A percentile compares a stretch with the other conserved stretches of the same genome.
Conservation (phyloP, 2,113 vertebrate species). For the Psittacara wagleri region DNA sequence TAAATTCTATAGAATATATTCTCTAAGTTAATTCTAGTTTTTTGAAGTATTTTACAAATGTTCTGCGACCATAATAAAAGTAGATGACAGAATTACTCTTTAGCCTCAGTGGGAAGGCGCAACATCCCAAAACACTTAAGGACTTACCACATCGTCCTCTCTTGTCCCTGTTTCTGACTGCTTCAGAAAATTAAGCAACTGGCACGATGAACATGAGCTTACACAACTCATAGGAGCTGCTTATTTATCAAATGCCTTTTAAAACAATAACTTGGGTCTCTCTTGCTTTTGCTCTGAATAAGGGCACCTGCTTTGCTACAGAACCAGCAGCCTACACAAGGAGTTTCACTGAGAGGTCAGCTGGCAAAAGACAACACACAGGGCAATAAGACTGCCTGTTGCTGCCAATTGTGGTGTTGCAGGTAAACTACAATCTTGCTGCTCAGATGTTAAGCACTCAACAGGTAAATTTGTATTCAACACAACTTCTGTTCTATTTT, state of each 20-base stretch:
- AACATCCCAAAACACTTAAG: not conserved
- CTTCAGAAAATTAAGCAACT: not conserved
- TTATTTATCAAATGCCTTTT: not conserved
- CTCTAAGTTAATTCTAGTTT: slow-evolving; percentile 49
- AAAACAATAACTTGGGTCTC: not conserved
- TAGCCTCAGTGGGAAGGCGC: not conserved
- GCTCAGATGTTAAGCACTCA: not conserved
- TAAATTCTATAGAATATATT: slow-evolving; percentile 62
- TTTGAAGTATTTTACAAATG: slow-evolving; percentile 43
- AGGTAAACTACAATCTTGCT: not conserved
- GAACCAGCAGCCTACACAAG: not conserved
- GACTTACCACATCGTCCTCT: not conserved
- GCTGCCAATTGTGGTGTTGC: not conserved
- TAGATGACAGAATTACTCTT: not conserved
- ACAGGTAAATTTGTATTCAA: not conserved
- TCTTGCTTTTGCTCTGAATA: not conserved
- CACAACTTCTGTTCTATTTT: not conserved
- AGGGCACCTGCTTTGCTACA: not conserved
- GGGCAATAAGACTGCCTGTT: not conserved
- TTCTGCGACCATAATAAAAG: not conserved
- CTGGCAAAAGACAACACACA: not conserved
- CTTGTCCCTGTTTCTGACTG: not conserved
- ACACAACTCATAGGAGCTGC: not conserved
- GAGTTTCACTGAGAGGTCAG: not conserved
- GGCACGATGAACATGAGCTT: not conserved